Base-by-base conservation (phyloP, 2,888 invertebrate genomes). In the Phasia obesa region DNA sequence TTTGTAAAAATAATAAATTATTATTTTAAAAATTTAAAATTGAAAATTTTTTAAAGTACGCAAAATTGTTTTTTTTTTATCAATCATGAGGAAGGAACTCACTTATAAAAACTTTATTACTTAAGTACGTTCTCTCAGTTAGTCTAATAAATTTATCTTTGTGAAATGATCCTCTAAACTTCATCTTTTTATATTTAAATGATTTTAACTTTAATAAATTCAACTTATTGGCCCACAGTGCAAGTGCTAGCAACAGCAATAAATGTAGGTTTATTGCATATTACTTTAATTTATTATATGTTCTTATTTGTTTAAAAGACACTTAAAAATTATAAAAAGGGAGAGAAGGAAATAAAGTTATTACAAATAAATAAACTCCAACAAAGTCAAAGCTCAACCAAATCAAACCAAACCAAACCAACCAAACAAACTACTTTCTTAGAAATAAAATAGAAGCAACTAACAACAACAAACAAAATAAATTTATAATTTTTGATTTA, bases 251-350 rank as follows among this genome's bases (percentile, higher is more conserved):
- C 62, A 59, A 76, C 25, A 53, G 44, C n/a, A 71, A 55, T 59
- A 67, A 76, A 51, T 71, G 57, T 49, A 81, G 74, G 75, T 77
- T 67, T 76, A 80, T 83, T 84, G 78, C 86, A 86, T 86, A 87
- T 86, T 84, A 81, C 86, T 87, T 86, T 88, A 88, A 89, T 89
- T 89, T 89, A 89, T 89, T 88, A 88, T 85, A 88, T 75, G 79
- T 67, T n/a, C n/a, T n/a, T n/a, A 76, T 79, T 83, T 83, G 75
- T 89, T 89, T 88, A 87, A 87, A 85, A 87, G 88, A 86, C 88
- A 85, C 88, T 89, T 86, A 86, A 88, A 86, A 85, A 60, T 60
- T 67, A 74, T 74, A 74, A 60, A 74, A 60, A 60, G 70, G 70
- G 65, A 49, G 64, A 78, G 85, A 62, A n/a, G n/a, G 47, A 65